Evolutionary conservation across 37 sponge, comb jelly and placozoan genomes (phyloP).

Genomic region (Spongia lamella): DNA sequence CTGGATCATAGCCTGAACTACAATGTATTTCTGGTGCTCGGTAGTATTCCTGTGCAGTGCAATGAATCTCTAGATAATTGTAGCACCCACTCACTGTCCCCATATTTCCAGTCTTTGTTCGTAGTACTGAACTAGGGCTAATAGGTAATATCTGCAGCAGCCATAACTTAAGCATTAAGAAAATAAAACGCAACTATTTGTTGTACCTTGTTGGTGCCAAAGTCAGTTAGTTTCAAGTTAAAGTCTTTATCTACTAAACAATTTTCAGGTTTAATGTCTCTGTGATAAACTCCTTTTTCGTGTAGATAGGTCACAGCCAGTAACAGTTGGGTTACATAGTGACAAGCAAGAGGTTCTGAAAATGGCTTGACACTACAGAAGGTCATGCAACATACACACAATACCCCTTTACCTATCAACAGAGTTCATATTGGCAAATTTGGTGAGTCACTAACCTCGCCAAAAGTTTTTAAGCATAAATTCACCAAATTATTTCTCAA

Average conservation of each 20-base stretch:
- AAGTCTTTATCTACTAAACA: slow-evolving; percentile 72
- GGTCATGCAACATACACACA: too few species aligned
- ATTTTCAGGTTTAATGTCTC: slow-evolving; percentile 87
- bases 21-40: slow-evolving; percentile 75
- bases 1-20: slow-evolving; percentile 60
- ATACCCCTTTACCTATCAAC: too few species aligned
- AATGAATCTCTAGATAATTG: neutral
- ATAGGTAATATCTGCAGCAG: too few species aligned
- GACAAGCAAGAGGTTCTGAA: slow-evolving; percentile 69
- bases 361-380: slow-evolving; percentile 48
- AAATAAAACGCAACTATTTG: too few species aligned
- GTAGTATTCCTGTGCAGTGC: slow-evolving; percentile 34
- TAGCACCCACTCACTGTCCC: slow-evolving; percentile 43
- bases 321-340: slow-evolving; percentile 71
- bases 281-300: slow-evolving; percentile 76
- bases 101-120: slow-evolving; percentile 62
- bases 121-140: slow-evolving; percentile 13
- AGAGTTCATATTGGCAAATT: too few species aligned
- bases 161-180: too few species aligned
- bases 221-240: slow-evolving; percentile 80
- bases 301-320: slow-evolving; percentile 80
- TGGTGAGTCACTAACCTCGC: too few species aligned
- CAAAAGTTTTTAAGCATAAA: too few species aligned
- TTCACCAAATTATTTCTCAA: too few species aligned
- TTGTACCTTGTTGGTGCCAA: slow-evolving; percentile 82